These are phyloP conservation scores for Heliconius ismenius DNA, from an alignment of 2,888 invertebrate species.

Conservation along the genomic window DNA sequence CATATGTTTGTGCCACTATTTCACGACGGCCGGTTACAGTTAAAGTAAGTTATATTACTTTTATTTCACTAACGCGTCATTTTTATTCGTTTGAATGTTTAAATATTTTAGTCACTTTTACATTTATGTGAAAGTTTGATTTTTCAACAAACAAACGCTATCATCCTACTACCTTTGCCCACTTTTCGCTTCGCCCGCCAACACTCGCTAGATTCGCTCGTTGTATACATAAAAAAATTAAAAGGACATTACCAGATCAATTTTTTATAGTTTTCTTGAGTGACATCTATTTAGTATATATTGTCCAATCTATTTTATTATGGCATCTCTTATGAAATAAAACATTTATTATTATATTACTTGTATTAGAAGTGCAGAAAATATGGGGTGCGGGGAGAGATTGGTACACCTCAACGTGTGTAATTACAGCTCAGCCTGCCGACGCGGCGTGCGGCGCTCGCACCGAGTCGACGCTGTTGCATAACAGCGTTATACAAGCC, in stretches of 20 bases:
- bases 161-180: background rate
- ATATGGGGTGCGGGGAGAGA: conserved; percentile 42
- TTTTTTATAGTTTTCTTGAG: too few species aligned
- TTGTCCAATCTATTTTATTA: background rate
- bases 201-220: background rate
- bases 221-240: too few species aligned
- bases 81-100: background rate
- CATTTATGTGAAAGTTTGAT: background rate
- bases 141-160: too few species aligned
- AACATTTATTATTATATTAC: background rate
- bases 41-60: background rate
- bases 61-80: background rate
- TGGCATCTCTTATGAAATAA: background rate
- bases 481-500: conserved; percentile 62
- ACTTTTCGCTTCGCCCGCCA: background rate
- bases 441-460: conserved; percentile 42
- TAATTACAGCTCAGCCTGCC: conserved; percentile 67
- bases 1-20: too few species aligned
- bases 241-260: too few species aligned
- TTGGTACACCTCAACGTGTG: conserved; percentile 52
- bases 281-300: too few species aligned
- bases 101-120: too few species aligned
- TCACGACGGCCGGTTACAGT: too few species aligned
- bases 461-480: conserved; percentile 56
- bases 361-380: conserved; percentile 32